Percentiles rank a stretch among this genome's conserved stretches.
Evolutionary conservation across 2,888 invertebrate genomes (phyloP).

Genomic region (Rhogogaster chlorosoma): DNA sequence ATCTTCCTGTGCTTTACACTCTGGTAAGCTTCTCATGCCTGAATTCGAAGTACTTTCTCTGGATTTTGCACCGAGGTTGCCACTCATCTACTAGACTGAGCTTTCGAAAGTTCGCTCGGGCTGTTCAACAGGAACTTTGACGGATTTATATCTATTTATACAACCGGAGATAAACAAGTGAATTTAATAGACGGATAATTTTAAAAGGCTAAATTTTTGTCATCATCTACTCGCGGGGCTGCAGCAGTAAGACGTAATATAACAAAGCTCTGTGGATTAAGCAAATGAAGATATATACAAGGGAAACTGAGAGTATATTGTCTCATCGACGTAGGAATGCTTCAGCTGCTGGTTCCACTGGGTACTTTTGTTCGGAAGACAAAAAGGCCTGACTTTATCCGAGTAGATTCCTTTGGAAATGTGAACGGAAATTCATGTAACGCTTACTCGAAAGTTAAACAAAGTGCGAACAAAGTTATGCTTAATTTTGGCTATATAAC

Average conservation of each 20-base stretch:
- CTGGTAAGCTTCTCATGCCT: slow-evolving; percentile 72
- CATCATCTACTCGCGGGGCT: neutral
- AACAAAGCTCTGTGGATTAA: neutral
- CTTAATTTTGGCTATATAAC: slow-evolving; percentile 51
- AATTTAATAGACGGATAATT: neutral
- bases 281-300: slow-evolving; percentile 18
- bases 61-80: slow-evolving; percentile 71
- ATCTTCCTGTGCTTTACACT: slow-evolving; percentile 78
- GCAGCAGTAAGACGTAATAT: neutral
- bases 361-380: slow-evolving; percentile 22
- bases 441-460: slow-evolving; percentile 50
- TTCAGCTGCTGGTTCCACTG: neutral
- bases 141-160: slow-evolving; percentile 10
- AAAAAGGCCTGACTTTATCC: slow-evolving; percentile 38
- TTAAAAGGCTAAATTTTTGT: neutral
- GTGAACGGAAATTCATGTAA: slow-evolving; percentile 49
- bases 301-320: neutral
- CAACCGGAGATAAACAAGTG: neutral
- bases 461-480: slow-evolving; percentile 51
- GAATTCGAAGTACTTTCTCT: slow-evolving; percentile 76
- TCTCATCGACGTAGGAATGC: slow-evolving; percentile 20
- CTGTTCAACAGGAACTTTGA: neutral
- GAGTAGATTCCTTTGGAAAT: slow-evolving; percentile 39
- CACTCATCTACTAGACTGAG: slow-evolving; percentile 43
- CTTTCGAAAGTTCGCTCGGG: slow-evolving; percentile 26